Base-by-base conservation (phyloP, 2,113 vertebrate genomes). In the Labeo rohita region DNA sequence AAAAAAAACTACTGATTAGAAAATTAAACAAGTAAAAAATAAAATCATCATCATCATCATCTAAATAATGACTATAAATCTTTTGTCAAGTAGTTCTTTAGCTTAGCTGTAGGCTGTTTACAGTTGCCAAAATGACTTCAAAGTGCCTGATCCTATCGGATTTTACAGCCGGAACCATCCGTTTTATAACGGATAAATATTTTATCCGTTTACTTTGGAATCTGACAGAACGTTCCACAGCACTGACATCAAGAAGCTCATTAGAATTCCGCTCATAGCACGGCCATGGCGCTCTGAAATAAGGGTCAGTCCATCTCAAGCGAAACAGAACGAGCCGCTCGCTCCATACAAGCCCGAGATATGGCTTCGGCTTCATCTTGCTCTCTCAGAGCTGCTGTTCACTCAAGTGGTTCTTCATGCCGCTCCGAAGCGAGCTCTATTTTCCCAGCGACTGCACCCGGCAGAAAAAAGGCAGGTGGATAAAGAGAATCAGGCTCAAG, bases 381-480 rank as follows among this genome's bases (percentile, higher is more conserved):
- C 9, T 70, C 49, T 66, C 39, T 36, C 16, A 18, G 78, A 54
- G 52, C n/a, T 34, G 43, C 85, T 75, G 50, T 47, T 88, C 87
- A 66, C 66, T 80, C 85, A 2, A 74, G 79, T 11, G 85, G 16
- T 66, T 74, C 66, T 66, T 80, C 75, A 28, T 52, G 81, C 12
- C 15, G 56, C 39, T 68, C 74, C 34, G 43, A 80, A 82, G 56
- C 47, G 15, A 50, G 82, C 76, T 73, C 66, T 28, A 63, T 84
- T 88, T 86, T 84, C 85, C 80, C 73, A 84, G 70, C 11, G 49
- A 75, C 54, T 76, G 49, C 65, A 23, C 72, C 63, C 16, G 61
- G 13, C 28, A 47, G 45, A 34, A 43, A 13, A 83, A 70, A 56
- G 18, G 8, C 28, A 34, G 78, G 23, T 61, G 54, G 82, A 49